Evolutionary conservation across 2,797 vertebrate species (phyloP), one percentile per base, ranked within the genome.

Genomic region (Chlorospingus semifuscus): DNA sequence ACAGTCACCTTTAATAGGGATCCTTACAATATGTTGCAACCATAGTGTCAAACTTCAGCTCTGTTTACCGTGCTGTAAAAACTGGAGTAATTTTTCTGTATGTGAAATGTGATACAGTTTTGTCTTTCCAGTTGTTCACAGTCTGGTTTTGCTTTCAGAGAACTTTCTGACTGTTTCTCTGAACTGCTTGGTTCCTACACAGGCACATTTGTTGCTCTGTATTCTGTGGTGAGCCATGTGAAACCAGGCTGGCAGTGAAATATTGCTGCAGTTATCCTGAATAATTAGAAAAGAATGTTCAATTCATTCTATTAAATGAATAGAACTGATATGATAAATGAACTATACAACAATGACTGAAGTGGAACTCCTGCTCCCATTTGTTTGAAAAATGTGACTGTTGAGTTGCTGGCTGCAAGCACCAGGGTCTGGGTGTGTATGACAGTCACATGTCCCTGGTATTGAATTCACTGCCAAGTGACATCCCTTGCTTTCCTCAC

Each of bases 381-480:
- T 80, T 90, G 55, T 68, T 88, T 3, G 4, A 65, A 52, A 61
- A 89, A 55, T 34, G 86, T 65, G 63, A 29, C 63, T 75, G 83
- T 21, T 44, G 75, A 72, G 46, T 74, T 94, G 53, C 69, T 85
- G 89, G 50, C 94, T 83, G 70, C 44, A 19, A 18, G 65, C 3
- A 2, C 7, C 7, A 10, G 87, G 42, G 7, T 41, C 8, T 61
- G 69, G 19, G 14, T 37, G 50, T 56, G 12, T 84, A 69, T 89
- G 87, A 87, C 66, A 61, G 13, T 94, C 92, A 96, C 83, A 36
- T 96, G 88, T 57, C 69, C 37, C 56, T 60, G 57, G 37, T 70
- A 29, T 87, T 91, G 93, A 87, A 69, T 94, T 95, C 69, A 11
- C 60, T 78, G 47, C 3, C 2, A 27, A 29, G 71, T 68, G 81